phyloP scores from a whole-genome alignment of 2,113 vertebrate genomes.

The Pangasianodon hypophthalmus region DNA sequence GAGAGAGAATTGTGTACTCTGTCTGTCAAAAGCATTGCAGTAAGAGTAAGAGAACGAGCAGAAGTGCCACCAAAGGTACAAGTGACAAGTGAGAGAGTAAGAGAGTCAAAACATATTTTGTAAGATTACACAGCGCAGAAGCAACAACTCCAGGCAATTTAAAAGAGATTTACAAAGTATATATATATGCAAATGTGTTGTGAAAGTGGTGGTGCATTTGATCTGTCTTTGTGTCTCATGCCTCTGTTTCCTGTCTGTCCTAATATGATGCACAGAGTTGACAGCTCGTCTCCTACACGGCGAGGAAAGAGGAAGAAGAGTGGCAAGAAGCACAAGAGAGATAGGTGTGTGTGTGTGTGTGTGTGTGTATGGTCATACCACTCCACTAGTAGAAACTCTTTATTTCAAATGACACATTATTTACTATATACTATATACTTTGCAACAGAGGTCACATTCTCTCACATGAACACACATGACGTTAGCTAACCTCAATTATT shows the following conservation, averaged over 20 bases:
- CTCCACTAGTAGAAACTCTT: not conserved
- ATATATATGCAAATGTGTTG: not conserved
- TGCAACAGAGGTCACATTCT: not conserved
- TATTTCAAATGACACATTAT: not conserved
- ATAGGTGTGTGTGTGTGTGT: conserved; percentile 76
- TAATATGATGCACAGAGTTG: conserved; percentile 74
- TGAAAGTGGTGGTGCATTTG: not conserved
- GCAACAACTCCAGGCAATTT: not conserved
- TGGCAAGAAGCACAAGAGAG: conserved; percentile 90
- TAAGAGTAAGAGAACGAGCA: not conserved
- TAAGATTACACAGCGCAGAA: conserved; percentile 14
- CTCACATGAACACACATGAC: not conserved
- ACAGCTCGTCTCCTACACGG: conserved; percentile 87
- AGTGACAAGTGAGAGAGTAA: not conserved
- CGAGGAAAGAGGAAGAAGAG: conserved; percentile 92
- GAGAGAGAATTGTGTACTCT: conserved; percentile 6
- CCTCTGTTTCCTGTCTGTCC: conserved; percentile 39
- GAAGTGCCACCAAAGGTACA: not conserved
- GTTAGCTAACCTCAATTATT: not conserved
- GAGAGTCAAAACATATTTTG: conserved; percentile 19
- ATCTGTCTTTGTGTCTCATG: conserved; percentile 26
- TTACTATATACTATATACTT: not conserved
- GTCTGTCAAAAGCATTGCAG: not conserved
- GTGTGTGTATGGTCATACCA: conserved; percentile 50
- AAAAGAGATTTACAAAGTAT: not conserved